These are phyloP conservation scores for Leucopternis melanops DNA, from an alignment of 2,113 vertebrate species.

Conservation along the genomic window DNA sequence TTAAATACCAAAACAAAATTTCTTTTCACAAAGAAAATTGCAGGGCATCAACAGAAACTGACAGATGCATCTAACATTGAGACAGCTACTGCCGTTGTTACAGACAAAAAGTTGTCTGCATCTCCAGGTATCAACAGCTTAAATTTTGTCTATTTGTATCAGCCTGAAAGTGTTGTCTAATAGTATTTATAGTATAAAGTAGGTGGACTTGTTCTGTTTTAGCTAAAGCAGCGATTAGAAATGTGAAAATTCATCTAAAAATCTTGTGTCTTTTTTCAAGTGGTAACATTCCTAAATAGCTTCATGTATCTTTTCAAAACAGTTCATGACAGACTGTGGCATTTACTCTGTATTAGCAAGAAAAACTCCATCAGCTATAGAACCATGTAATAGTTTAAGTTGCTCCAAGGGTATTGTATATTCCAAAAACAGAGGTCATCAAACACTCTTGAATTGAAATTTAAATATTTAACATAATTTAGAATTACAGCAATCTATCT, in stretches of 20 bases:
- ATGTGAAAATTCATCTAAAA: background rate
- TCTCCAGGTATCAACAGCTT: slow-evolving; percentile 69
- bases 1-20: slow-evolving; percentile 12
- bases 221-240: background rate
- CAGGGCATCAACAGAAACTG: slow-evolving; percentile 71
- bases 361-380: too few relatives aligned
- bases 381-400: background rate
- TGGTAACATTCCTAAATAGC: background rate
- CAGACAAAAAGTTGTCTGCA: slow-evolving; percentile 48
- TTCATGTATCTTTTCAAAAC: background rate
- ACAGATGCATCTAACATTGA: slow-evolving; percentile 68
- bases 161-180: background rate
- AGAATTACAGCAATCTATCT: background rate
- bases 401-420: background rate
- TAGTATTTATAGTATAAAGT: background rate
- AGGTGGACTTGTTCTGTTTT: background rate
- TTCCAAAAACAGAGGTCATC: slow-evolving; percentile 16
- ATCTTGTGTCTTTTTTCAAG: background rate
- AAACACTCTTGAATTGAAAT: background rate
- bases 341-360: too few relatives aligned
- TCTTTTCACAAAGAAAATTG: slow-evolving; percentile 68
- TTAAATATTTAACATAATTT: background rate
- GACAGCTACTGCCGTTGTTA: slow-evolving; percentile 11
- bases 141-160: background rate
- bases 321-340: too few relatives aligned